Percentiles rank a stretch among this genome's conserved stretches.
Conservation (phyloP, 1,140 invertebrate genomes). For the Subanguina moxae region DNA sequence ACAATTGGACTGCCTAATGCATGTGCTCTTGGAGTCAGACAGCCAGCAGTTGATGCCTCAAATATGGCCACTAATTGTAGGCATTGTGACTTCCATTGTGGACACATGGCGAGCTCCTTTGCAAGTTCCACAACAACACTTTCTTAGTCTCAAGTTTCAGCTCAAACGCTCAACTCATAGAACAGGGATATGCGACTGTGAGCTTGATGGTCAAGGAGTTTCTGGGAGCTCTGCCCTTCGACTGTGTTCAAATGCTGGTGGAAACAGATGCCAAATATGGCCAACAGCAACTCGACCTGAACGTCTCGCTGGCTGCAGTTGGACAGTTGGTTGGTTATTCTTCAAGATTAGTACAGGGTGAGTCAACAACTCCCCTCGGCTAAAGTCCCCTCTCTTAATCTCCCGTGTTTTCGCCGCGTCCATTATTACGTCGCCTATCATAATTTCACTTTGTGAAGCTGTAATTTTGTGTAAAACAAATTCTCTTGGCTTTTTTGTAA, state of each 20-base stretch:
- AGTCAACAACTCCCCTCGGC: too few relatives aligned
- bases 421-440: too few relatives aligned
- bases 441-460: too few relatives aligned
- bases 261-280: slow-evolving; percentile 93
- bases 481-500: too few relatives aligned
- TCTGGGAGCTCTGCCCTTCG: slow-evolving; percentile 60
- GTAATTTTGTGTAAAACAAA: too few relatives aligned
- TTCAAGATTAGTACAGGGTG: too few relatives aligned
- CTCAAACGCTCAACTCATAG: slow-evolving; percentile 39
- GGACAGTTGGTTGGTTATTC: slow-evolving; percentile 76
- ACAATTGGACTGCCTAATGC: slow-evolving; percentile 87
- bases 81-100: slow-evolving; percentile 86
- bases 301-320: slow-evolving; percentile 94
- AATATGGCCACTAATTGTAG: slow-evolving; percentile 88
- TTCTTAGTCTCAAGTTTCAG: slow-evolving; percentile 33
- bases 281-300: slow-evolving; percentile 89
- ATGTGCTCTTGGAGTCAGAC: slow-evolving; percentile 59
- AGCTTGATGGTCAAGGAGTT: slow-evolving; percentile 84
- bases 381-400: too few relatives aligned
- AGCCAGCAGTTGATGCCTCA: slow-evolving; percentile 63
- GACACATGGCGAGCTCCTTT: slow-evolving; percentile 48
- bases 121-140: too few relatives aligned
- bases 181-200: slow-evolving; percentile 34
- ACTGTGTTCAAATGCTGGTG: slow-evolving; percentile 81
- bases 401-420: too few relatives aligned